Base-by-base conservation (phyloP, 2,888 invertebrate genomes). In the Ernsta delagoae region DNA sequence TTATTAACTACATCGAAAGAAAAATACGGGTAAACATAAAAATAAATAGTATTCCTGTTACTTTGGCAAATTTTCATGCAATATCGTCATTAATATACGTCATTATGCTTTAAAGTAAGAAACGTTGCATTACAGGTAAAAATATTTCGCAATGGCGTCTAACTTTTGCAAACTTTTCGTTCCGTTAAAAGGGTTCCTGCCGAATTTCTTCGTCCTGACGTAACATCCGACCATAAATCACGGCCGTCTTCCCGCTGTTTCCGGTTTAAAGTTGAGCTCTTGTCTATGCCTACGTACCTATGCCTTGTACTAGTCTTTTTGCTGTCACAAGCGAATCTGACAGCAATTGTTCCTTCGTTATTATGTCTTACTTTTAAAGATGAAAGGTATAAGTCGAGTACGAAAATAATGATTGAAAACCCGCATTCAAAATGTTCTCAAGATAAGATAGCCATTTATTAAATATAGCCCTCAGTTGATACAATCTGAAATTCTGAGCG, bases 291-390 rank as follows among this genome's bases (percentile, higher is more conserved):
- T 36, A 9, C 57, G 36, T 41, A n/a, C n/a, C 24, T 24, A 24
- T 24, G 24, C 24, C 24, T 24, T 24, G 24, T 24, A 24, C 3
- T 24, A 3, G 59, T 53, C 59, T 66, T 59, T 59, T 66, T 66
- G 41, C 48, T 66, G 31, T 59, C 59, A 50, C 65, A 34, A 53
- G 50, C 53, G 41, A 59, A 65, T 65, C 53, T 43, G 50, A 66
- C 50, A 9, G 41, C 59, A 60, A 60, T 60, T 53, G 53, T 31
- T 53, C 41, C 12, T 31, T 53, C 9, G 3, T 31, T 41, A 12
- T 12, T 7, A 24, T 39, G 63, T 50, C 5, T 8, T 4, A n/a
- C 41, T 41, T 24, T 53, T 9, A 63, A 36, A 53, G 54, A 16
- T 39, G 6, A 31, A 31, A 48, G 41, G 16, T 63, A 4, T 9